Conservation (phyloP, 2,888 invertebrate genomes). For the Cryptophagus acutangulus region DNA sequence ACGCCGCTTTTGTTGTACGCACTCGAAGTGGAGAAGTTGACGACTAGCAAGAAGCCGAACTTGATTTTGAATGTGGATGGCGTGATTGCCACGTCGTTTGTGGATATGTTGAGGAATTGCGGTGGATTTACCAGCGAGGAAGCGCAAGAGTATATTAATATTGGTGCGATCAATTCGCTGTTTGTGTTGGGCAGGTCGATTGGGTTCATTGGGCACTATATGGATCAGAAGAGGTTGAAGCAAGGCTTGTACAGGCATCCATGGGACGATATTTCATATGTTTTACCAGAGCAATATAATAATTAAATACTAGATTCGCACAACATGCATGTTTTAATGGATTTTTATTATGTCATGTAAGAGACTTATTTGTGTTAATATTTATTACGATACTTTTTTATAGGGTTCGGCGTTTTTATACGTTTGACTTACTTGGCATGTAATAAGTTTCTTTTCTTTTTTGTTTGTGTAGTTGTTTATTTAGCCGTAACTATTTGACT, state of each 20-base stretch:
- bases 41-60: constrained; percentile 99
- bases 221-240: constrained; percentile 97
- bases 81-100: constrained; percentile 95
- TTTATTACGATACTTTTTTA: no score
- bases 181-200: constrained; percentile 98
- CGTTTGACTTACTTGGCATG: no score
- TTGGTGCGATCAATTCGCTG: constrained; percentile 96
- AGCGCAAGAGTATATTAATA: constrained; percentile 94
- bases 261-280: constrained; percentile 97
- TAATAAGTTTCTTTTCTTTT: no score
- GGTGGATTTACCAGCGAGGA: constrained; percentile 96
- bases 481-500: no score
- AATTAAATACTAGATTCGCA: no score
- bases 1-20: constrained; percentile 95
- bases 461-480: no score
- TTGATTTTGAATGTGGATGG: constrained; percentile 99
- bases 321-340: no score
- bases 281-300: constrained; percentile 69
- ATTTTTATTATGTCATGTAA: no score
- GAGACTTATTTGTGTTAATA: no score
- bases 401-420: no score
- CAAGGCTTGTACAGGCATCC: constrained; percentile 99
- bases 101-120: constrained; percentile 90
- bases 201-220: constrained; percentile 97
- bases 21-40: constrained; percentile 96